These are phyloP conservation scores for Sebastes oblongus DNA, from an alignment of 2,797 vertebrate genomes.

Conservation along the genomic window DNA sequence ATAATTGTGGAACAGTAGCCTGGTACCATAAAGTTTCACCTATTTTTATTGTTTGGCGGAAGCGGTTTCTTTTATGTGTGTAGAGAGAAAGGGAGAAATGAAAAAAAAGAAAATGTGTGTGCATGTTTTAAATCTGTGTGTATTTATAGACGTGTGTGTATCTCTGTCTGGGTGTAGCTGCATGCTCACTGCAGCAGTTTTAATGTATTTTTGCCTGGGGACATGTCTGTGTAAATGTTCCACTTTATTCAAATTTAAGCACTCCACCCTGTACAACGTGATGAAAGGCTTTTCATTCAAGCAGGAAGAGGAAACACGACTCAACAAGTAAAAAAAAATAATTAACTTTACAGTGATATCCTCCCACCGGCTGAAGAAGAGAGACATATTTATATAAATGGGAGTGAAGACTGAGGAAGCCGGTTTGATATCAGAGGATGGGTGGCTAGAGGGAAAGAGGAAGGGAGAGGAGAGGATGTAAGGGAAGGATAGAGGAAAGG, in stretches of 20 bases:
- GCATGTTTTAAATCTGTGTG: background rate
- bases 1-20: no score
- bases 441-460: slow-evolving; percentile 31
- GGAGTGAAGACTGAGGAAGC: slow-evolving; percentile 39
- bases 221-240: background rate
- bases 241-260: background rate
- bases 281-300: slow-evolving; percentile 3
- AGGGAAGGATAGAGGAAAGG: slow-evolving; percentile 57
- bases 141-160: background rate
- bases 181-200: background rate
- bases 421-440: slow-evolving; percentile 37
- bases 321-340: background rate
- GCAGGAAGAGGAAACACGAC: slow-evolving; percentile 23
- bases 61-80: background rate
- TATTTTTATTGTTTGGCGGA: background rate
- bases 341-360: background rate
- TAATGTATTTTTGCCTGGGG: background rate
- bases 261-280: slow-evolving; percentile 8
- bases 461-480: slow-evolving; percentile 63
- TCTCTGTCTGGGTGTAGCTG: background rate
- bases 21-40: background rate
- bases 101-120: background rate
- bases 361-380: background rate
- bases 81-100: background rate
- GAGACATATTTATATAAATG: slow-evolving; percentile 25